Conservation (phyloP, 2,888 invertebrate species). For the Tenthredo mesomela region DNA sequence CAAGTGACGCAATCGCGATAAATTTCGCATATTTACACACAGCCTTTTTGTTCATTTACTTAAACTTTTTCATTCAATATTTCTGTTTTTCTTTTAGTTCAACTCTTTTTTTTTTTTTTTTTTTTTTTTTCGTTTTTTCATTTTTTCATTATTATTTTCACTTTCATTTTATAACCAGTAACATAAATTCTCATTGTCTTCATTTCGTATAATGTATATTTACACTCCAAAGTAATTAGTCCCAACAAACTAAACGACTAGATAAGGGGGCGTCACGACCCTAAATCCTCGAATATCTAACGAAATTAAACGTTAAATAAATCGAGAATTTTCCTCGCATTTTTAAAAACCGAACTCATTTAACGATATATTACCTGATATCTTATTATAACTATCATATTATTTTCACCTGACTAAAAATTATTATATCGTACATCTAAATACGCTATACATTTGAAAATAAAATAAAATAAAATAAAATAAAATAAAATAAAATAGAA, state of each 20-base stretch:
- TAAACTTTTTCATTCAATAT: conserved; percentile 19
- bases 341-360: conserved; percentile 27
- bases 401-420: conserved; percentile 24
- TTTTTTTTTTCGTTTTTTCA: background rate
- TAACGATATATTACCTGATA: conserved; percentile 38
- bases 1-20: conserved; percentile 20
- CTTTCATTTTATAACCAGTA: conserved; percentile 15
- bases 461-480: background rate
- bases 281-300: background rate
- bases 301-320: background rate
- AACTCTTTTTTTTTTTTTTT: background rate
- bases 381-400: conserved; percentile 2
- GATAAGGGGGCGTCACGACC: conserved; percentile 43
- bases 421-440: conserved; percentile 30
- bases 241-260: conserved; percentile 51
- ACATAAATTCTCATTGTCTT: background rate
- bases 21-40: conserved; percentile 28
- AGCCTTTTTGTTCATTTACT: conserved; percentile 41
- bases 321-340: background rate
- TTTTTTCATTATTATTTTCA: background rate
- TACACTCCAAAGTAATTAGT: conserved; percentile 40
- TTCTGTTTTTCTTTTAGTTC: background rate
- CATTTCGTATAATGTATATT: background rate
- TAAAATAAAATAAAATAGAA: background rate
- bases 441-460: conserved; percentile 27